A percentile compares a stretch with the other conserved stretches of the same genome.
These are phyloP conservation scores for Pantelozetes paolii DNA, from an alignment of 2,888 invertebrate species.

Conservation along the genomic window DNA sequence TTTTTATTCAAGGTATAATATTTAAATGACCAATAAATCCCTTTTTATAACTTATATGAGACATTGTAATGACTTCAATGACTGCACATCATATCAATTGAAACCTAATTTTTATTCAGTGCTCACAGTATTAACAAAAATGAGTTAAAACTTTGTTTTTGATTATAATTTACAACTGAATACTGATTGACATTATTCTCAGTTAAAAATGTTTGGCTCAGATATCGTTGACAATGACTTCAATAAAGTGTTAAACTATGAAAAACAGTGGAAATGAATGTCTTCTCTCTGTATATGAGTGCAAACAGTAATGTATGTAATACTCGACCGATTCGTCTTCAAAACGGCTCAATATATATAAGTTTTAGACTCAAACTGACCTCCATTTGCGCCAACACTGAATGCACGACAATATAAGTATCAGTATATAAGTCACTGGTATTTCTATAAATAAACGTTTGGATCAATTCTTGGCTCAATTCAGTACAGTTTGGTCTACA, in stretches of 20 bases:
- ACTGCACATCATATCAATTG: no score
- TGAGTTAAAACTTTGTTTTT: no score
- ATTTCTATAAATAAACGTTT: conserved; percentile 31
- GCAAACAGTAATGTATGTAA: not conserved
- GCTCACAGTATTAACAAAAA: no score
- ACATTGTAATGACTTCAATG: no score
- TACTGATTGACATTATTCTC: no score
- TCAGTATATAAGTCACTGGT: not conserved
- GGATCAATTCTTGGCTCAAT: conserved; percentile 2
- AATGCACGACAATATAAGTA: conserved; percentile 7
- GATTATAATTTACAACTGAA: no score
- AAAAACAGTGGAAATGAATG: not conserved
- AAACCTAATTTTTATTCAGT: no score
- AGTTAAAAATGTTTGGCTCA: not conserved
- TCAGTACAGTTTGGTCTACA: not conserved
- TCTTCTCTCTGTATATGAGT: not conserved
- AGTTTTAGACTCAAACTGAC: not conserved
- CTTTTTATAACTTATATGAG: no score
- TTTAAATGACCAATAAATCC: no score
- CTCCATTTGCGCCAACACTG: conserved; percentile 11
- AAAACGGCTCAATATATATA: not conserved
- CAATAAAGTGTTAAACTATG: not conserved
- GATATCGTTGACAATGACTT: not conserved
- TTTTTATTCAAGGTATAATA: no score
- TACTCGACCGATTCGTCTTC: not conserved